phyloP scores from a whole-genome alignment of 1,140 invertebrate species.

The Drosophila mojavensis region DNA sequence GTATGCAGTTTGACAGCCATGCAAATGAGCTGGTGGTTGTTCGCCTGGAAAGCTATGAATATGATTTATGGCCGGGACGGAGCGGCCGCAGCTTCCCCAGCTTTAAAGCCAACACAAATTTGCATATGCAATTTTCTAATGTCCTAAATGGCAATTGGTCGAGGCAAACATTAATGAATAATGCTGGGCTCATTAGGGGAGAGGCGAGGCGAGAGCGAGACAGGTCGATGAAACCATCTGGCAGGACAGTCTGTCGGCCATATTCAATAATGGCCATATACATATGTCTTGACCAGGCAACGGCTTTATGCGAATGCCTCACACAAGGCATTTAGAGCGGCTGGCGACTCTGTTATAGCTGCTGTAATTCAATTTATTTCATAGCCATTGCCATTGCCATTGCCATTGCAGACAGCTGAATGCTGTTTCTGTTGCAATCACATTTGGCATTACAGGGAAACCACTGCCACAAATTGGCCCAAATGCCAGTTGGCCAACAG shows the following conservation, averaged over 20 bases:
- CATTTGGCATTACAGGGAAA: slow-evolving; percentile 39
- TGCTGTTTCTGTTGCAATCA: slow-evolving; percentile 25
- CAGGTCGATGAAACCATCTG: neutral
- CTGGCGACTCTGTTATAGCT: slow-evolving; percentile 21
- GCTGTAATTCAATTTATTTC: slow-evolving; percentile 55
- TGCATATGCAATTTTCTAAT: slow-evolving; percentile 48
- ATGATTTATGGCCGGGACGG: slow-evolving; percentile 52
- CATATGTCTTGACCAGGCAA: slow-evolving; percentile 4
- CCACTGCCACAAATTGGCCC: slow-evolving; percentile 15
- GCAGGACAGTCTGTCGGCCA: slow-evolving; percentile 1
- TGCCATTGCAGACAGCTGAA: slow-evolving; percentile 7
- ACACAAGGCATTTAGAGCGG: neutral
- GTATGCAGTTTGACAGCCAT: slow-evolving; percentile 38
- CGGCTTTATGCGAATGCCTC: neutral
- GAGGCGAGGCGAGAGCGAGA: neutral
- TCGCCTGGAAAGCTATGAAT: slow-evolving; percentile 57
- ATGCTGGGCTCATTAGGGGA: slow-evolving; percentile 36
- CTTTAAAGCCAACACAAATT: slow-evolving; percentile 4
- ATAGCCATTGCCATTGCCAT: slow-evolving; percentile 2
- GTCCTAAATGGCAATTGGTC: slow-evolving; percentile 1
- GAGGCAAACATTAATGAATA: slow-evolving; percentile 47
- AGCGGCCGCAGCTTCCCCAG: slow-evolving; percentile 1
- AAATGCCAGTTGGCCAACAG: slow-evolving; percentile 18
- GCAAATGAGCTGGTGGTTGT: slow-evolving; percentile 38
- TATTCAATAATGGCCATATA: slow-evolving; percentile 23